phyloP scores from a whole-genome alignment of 2,113 vertebrate genomes.

The Thryonomys swinderianus region DNA sequence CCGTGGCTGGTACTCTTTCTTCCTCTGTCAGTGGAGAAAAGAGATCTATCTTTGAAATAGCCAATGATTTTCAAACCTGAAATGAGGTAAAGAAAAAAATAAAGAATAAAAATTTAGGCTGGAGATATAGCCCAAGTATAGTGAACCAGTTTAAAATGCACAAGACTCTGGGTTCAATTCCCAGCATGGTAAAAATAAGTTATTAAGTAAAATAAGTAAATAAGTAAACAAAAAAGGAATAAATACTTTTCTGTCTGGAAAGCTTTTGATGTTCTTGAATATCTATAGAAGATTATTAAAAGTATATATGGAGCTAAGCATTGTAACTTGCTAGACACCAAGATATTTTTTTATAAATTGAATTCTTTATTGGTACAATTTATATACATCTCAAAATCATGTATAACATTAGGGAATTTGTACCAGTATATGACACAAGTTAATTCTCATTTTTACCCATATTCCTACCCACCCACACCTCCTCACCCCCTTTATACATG shows the following conservation, averaged over 20 bases:
- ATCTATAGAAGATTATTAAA: neutral
- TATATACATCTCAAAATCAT: no score
- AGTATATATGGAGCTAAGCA: neutral
- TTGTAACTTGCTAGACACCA: neutral
- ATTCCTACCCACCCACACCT: no score
- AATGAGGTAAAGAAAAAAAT: neutral
- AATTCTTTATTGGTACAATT: no score
- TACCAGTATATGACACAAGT: no score
- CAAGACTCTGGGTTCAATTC: neutral
- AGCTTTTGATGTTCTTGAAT: neutral
- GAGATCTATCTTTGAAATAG: neutral
- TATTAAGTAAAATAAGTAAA: neutral
- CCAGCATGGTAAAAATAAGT: neutral
- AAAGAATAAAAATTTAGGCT: neutral
- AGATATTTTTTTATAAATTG: no score
- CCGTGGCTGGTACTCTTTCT: neutral
- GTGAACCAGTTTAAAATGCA: neutral
- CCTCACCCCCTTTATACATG: no score
- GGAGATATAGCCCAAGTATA: neutral
- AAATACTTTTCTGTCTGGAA: neutral
- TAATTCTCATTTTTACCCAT: no score
- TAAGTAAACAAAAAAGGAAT: neutral
- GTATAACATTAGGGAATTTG: no score
- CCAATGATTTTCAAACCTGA: neutral
- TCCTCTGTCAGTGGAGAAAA: neutral